Evolutionary conservation across 2,113 vertebrate genomes (phyloP), one percentile per base, ranked within the genome.

Genomic region (Elephantulus edwardii): DNA sequence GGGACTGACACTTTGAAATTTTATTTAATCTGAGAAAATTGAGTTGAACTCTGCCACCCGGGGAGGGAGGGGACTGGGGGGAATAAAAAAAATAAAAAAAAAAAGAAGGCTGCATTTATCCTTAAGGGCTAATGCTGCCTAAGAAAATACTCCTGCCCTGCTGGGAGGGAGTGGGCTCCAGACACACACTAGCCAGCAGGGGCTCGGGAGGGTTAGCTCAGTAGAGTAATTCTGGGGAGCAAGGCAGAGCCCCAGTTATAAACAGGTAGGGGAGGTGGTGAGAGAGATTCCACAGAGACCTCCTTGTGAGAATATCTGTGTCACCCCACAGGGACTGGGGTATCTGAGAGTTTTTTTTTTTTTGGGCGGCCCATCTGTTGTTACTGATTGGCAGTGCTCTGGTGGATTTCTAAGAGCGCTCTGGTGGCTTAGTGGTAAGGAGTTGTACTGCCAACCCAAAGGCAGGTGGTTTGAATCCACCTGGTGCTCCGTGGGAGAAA

Each of bases 11-110:
- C 98, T 97, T 97, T 95, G 98, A 97, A 97, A 98, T 98, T 98
- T 98, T 98, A 97, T 97, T 98, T 98, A 98, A 98, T 98, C 97
- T 96, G 97, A 98, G 98, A 98, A 98, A 98, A 98, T 98, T 98
- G 98, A 98, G 98, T 98, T 97, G 98, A 98, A 98, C 98, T 98
- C 97, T 96, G 96, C 97, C 83, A 97, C 96, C 97, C 44, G 44
- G 97, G 97, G 97, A 97, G 97, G 60, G 96, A 95, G 24, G 58
- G 58, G n/a, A n/a, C n/a, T 56, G 54, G 54, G 54, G 5, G 54
- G 54, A 24, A 56, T n/a, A n/a, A n/a, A n/a, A n/a, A n/a, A n/a
- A n/a, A n/a, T n/a, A n/a, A n/a, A n/a, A 96, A 96, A 97, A 54
- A 77, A 79, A 80, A 42, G 33, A 2, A 22, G 38, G n/a, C 26